Evolutionary conservation across 2,888 invertebrate genomes (phyloP), one percentile per base, ranked within the genome.

Genomic region (Scrobipalpa costella): DNA sequence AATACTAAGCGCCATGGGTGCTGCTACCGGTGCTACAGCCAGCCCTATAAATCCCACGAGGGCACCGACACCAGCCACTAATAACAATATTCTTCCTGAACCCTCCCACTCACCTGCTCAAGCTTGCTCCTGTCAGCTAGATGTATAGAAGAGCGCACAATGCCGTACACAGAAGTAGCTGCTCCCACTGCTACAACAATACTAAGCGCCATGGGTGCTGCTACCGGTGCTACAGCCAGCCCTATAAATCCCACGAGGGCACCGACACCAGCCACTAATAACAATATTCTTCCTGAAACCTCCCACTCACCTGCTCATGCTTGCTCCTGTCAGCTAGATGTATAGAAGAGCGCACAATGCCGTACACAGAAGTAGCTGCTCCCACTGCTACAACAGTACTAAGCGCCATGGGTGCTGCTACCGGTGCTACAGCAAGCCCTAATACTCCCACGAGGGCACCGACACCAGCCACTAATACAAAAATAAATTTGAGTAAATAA

Each of bases 71-170:
- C 71, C 71, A 8, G 74, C 75, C 63, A 49, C 69, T 69, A 50
- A 19, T 38, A 40, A 40, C 11, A n/a, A n/a, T n/a, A n/a, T n/a
- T n/a, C n/a, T n/a, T n/a, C n/a, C n/a, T 27, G 27, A 27, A 27
- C 2, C 27, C 27, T 27, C 2, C 27, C 27, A 27, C 27, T 27
- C 27, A 89, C 88, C 80, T 90, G 84, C 64, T 80, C 78, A 70
- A 89, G 88, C 63, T 67, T 69, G n/a, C 66, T 69, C 67, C 87
- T 78, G 70, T 88, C 88, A 21, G 75, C 70, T n/a, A 89, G 68
- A 8, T 71, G 69, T 1, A 74, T 68, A 19, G 78, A 69, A 9
- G 86, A 85, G 3, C 88, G 73, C 2, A 80, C 77, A 15, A 86
- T 77, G 1, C 83, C 79, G 72, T 89, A 90, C 0, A 81, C 64